These are phyloP conservation scores for Cataglyphis cursor DNA, from an alignment of 2,888 invertebrate species.

Conservation along the genomic window DNA sequence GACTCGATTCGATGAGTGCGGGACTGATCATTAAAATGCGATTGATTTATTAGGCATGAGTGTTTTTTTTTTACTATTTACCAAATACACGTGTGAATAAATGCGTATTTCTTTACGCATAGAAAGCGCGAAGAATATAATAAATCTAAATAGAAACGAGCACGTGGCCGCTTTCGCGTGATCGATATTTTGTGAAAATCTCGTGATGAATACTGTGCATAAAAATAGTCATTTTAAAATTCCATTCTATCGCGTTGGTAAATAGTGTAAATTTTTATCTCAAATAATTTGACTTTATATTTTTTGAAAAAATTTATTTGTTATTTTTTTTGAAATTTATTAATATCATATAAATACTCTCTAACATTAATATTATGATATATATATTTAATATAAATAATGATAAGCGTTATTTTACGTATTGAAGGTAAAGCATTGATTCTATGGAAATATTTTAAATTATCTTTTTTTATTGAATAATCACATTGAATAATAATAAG, in stretches of 20 bases:
- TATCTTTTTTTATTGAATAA: neutral
- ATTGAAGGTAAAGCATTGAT: neutral
- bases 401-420: neutral
- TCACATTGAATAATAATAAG: neutral
- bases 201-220: conserved; percentile 9
- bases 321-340: conserved; percentile 14
- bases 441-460: neutral
- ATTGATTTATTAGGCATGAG: neutral
- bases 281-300: neutral
- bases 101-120: neutral
- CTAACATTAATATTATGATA: neutral
- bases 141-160: conserved; percentile 13
- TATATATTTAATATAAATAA: neutral
- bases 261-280: neutral
- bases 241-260: neutral
- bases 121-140: neutral
- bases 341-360: neutral
- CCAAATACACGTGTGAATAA: neutral
- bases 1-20: neutral
- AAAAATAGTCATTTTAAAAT: conserved; percentile 13
- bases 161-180: conserved; percentile 20
- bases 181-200: conserved; percentile 41
- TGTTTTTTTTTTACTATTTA: neutral
- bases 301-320: neutral
- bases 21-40: neutral